phyloP scores from a whole-genome alignment of 2,888 invertebrate genomes.

The Cryptus viduatorius region DNA sequence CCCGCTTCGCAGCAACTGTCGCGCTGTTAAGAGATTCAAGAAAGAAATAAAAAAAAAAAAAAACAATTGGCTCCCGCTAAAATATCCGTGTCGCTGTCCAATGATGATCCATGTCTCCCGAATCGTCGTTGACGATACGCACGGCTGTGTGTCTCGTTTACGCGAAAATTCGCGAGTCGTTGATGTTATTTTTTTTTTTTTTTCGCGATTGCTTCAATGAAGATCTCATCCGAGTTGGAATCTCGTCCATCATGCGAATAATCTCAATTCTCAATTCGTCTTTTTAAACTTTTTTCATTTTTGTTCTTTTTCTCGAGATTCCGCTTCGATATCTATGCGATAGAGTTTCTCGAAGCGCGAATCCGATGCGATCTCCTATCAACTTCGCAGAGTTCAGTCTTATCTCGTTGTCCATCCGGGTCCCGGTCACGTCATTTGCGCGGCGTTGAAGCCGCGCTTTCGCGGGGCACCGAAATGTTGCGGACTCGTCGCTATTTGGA shows the following conservation, averaged over 20 bases:
- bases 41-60: background rate
- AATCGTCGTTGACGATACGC: slow-evolving; percentile 1
- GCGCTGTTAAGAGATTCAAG: slow-evolving; percentile 24
- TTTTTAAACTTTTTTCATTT: slow-evolving; percentile 13
- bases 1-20: background rate
- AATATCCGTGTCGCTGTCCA: slow-evolving; percentile 10
- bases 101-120: background rate
- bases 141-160: background rate
- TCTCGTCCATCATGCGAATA: background rate
- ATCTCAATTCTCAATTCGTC: background rate
- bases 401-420: slow-evolving; percentile 79
- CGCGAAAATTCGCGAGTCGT: background rate
- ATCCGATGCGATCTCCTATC: slow-evolving; percentile 34
- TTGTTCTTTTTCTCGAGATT: slow-evolving; percentile 14
- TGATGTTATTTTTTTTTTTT: background rate
- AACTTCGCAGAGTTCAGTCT: slow-evolving; percentile 78
- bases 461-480: slow-evolving; percentile 77
- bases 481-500: slow-evolving; percentile 77
- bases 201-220: slow-evolving; percentile 16
- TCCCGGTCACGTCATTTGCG: slow-evolving; percentile 82
- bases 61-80: background rate
- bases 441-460: slow-evolving; percentile 79
- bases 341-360: background rate
- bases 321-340: background rate
- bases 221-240: slow-evolving; percentile 22